Base-by-base conservation (phyloP, 2,113 vertebrate species). In the Vimba vimba region DNA sequence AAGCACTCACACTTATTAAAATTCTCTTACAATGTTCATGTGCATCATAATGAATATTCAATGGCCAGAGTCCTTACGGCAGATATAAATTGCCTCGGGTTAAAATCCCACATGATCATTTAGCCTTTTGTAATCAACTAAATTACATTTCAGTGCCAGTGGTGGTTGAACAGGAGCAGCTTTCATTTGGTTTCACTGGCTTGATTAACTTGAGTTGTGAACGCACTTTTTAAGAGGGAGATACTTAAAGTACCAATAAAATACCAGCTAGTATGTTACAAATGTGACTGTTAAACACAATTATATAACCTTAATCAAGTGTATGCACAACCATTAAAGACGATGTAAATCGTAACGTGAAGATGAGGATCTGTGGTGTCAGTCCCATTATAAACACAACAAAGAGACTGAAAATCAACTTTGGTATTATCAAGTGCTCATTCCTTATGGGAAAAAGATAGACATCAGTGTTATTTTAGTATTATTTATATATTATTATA, bases 41-140 rank as follows among this genome's bases (percentile, higher is more conserved):
- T 0, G 33, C 10, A 25, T 47, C n/a, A 75, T 45, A 45, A 47
- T 45, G 12, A 75, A 45, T 25, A 74, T 74, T 45, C 71, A 74
- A 7, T 9, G 17, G 66, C 62, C 25, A 30, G 25, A 69, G 10
- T 43, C 36, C 69, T 73, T n/a, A 43, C 36, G n/a, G 21, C 23
- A 74, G 71, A 47, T 74, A 15, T 74, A 47, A 74, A 25, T 47
- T 7, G 23, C 71, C 43, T 17, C 1, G 0, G 12, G 71, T 25
- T 47, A 47, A 75, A 75, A 27, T 25, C 43, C 43, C 71, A 47
- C 71, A 50, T 75, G 71, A 25, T 25, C 25, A 75, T 75, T 74
- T 74, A 7, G 43, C 23, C 43, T 75, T 47, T 75, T 45, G 43
- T 75, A 75, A 75, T 75, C n/a, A 75, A 17, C 43, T 75, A 47